phyloP scores from a whole-genome alignment of 2,113 vertebrate genomes.

The Empidonax traillii region DNA sequence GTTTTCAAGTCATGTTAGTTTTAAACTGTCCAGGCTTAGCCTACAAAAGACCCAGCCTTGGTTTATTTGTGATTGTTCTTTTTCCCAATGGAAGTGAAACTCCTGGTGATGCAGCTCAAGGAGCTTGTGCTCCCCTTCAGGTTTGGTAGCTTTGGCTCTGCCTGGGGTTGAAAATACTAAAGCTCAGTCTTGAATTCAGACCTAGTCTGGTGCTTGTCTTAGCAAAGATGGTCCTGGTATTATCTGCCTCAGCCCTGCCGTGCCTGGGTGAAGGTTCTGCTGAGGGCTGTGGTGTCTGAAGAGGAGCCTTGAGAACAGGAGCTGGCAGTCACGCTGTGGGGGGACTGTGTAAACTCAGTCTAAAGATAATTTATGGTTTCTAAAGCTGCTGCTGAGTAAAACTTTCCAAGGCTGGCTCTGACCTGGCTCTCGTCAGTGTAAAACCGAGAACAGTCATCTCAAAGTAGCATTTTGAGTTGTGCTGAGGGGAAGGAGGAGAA shows the following conservation, averaged over 20 bases:
- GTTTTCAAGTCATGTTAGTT: not conserved
- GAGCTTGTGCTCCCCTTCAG: not conserved
- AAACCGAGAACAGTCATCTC: constrained; percentile 17
- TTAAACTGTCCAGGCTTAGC: not conserved
- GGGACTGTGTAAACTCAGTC: not conserved
- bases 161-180: not conserved
- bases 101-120: not conserved
- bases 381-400: constrained; percentile 66
- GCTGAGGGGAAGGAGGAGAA: not conserved
- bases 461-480: constrained; percentile 26
- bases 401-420: constrained; percentile 57
- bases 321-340: not conserved
- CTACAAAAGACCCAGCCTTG: not conserved
- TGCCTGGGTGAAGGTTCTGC: not conserved
- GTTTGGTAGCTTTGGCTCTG: not conserved
- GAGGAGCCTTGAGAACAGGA: not conserved
- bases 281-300: not conserved
- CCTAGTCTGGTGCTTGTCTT: not conserved
- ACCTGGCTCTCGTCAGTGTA: constrained; percentile 13
- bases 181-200: not conserved
- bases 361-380: constrained; percentile 62
- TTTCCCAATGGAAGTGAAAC: accelerated
- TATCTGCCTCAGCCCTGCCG: accelerated
- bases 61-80: not conserved
- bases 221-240: not conserved